These are phyloP conservation scores for Neosilurus mollespiculum DNA, from an alignment of 2,797 vertebrate species.

Conservation along the genomic window DNA sequence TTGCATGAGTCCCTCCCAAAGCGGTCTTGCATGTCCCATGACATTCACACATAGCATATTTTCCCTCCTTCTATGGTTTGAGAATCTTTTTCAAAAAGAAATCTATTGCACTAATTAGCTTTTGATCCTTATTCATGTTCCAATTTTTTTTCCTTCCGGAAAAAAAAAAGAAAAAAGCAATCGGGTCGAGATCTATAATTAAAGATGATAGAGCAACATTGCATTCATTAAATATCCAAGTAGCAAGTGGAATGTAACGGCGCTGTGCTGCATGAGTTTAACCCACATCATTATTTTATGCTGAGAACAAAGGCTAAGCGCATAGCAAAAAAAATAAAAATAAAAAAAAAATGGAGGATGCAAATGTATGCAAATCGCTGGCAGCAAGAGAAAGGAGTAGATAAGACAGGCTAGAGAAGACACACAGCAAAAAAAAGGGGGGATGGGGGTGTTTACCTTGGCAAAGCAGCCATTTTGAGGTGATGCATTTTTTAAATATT, in stretches of 20 bases:
- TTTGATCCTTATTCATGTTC: slow-evolving; percentile 49
- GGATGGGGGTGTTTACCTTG: slow-evolving; percentile 37
- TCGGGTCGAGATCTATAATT: slow-evolving; percentile 59
- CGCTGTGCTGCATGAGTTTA: slow-evolving; percentile 55
- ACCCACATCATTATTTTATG: slow-evolving; percentile 80
- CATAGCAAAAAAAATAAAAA: slow-evolving; percentile 70
- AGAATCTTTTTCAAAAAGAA: slow-evolving; percentile 55
- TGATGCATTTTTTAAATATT: slow-evolving; percentile 27
- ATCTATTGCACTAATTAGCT: slow-evolving; percentile 42
- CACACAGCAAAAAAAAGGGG: slow-evolving; percentile 45
- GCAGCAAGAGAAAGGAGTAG: slow-evolving; percentile 50
- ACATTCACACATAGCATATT: slow-evolving; percentile 59
- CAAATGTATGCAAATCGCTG: slow-evolving; percentile 86
- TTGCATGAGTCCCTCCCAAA: slow-evolving; percentile 57
- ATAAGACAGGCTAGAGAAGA: slow-evolving; percentile 61
- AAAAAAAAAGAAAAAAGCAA: slow-evolving; percentile 47
- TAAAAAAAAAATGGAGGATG: slow-evolving; percentile 64
- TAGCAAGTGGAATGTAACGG: slow-evolving; percentile 55
- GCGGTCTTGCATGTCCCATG: slow-evolving; percentile 25
- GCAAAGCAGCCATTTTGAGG: slow-evolving; percentile 31
- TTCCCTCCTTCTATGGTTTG: slow-evolving; percentile 57
- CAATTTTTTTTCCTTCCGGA: slow-evolving; percentile 4
- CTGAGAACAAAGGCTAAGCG: slow-evolving; percentile 85
- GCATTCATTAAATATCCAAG: slow-evolving; percentile 62
- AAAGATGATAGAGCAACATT: slow-evolving; percentile 56